A percentile compares a stretch with the other conserved stretches of the same genome.
These are phyloP conservation scores for Drosophila tropicalis DNA, from an alignment of 1,140 invertebrate species.

Conservation along the genomic window DNA sequence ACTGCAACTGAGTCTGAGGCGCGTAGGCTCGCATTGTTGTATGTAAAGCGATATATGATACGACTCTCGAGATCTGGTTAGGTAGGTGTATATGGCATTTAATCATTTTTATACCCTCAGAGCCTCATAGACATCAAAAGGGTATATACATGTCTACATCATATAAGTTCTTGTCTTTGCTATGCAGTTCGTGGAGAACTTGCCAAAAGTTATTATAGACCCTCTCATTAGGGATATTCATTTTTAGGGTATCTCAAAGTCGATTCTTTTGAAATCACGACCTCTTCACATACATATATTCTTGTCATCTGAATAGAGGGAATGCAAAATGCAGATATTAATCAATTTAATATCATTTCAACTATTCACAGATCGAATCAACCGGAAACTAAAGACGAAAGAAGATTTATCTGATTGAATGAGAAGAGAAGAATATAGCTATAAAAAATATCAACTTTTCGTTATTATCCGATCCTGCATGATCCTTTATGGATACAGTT, in stretches of 20 bases:
- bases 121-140: not conserved
- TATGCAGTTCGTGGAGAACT: no score
- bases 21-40: conserved; percentile 69
- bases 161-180: not conserved
- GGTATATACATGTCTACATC: not conserved
- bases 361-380: not conserved
- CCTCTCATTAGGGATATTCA: not conserved
- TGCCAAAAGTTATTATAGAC: no score
- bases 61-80: conserved; percentile 44
- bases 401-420: no score
- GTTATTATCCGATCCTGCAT: no score
- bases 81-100: conserved; percentile 31
- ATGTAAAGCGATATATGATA: conserved; percentile 26
- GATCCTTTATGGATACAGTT: no score
- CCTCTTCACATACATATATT: conserved; percentile 1
- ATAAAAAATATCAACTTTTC: no score
- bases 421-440: no score
- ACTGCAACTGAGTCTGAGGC: conserved; percentile 26
- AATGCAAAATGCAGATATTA: not conserved
- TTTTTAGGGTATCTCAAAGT: not conserved
- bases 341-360: conserved; percentile 2
- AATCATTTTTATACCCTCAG: conserved; percentile 11
- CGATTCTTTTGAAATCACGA: not conserved
- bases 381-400: not conserved
- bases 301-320: not conserved